Evolutionary conservation across 2,113 vertebrate species (phyloP), one percentile per base, ranked within the genome.

Genomic region (Lepidiolamprologus cunningtoni): DNA sequence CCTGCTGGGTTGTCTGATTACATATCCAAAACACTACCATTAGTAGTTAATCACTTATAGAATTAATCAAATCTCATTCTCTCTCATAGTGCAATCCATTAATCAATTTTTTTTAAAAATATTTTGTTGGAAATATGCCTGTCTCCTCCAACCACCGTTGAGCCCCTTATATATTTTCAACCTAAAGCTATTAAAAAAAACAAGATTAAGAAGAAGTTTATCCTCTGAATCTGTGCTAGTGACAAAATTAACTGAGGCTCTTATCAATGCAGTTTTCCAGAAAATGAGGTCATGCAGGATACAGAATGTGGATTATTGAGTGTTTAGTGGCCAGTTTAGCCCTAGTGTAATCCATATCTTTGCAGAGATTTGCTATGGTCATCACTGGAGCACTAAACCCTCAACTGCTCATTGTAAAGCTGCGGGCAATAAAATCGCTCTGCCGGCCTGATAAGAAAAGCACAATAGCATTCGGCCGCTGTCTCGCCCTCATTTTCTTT

Each of bases 301-400:
- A 58, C 88, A 63, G 88, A 90, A 87, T 81, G 81, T 86, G 90
- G 91, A 95, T 93, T 94, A 92, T 93, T 79, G 80, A 86, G 86
- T 87, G 87, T 93, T 93, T 91, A 92, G 92, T 89, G 84, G 93
- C 91, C 90, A 89, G 92, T 94, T 93, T 91, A 91, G 89, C 89
- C 33, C 52, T 63, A 82, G 78, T 88, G 85, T 92, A 95, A 94
- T 94, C 93, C 89, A 93, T 93, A 91, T 93, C 87, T 88, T 87
- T 92, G 86, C 68, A 84, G 85, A 92, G 92, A 92, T 94, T 94
- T 86, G 88, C 90, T 55, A 21, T 12, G 90, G 91, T 92, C 91
- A 90, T 94, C 92, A 87, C 63, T 26, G 40, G 80, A 28, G 80
- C 92, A 85, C 86, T 92, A 91, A 91, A 90, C 87, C 83, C 83